Evolutionary conservation across 2,113 vertebrate genomes (phyloP), one percentile per base, ranked within the genome.

Genomic region (Gracilinanus agilis): DNA sequence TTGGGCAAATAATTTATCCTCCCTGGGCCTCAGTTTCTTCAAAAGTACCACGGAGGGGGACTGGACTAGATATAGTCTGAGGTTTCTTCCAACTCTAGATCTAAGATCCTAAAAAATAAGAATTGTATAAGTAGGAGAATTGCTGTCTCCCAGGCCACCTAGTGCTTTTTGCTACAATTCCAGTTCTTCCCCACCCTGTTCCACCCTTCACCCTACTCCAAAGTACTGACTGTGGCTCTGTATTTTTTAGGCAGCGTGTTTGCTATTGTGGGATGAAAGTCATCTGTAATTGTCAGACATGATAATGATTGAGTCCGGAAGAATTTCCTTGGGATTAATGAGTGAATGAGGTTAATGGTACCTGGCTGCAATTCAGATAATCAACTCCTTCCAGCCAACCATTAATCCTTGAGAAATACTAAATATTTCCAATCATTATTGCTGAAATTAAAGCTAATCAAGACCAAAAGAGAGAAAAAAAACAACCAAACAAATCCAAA

Each of bases 381-480:
- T 61, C 90, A 90, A 49, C 92, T 93, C 24, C n/a, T 90, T 55
- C 54, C 34, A 94, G 92, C 55, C 92, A 93, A 90, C 44, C 94
- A 93, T 88, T 97, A 96, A 98, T 97, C 97, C 96, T 55, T 90
- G 61, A 6, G 92, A 97, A 97, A 96, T 92, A 97, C 94, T 97
- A 95, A 95, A 94, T 89, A 97, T 98, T 98, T 98, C 97, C 97
- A 97, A 95, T 97, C 95, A 95, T 98, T 97, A 97, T 44, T 16
- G 95, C 96, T 96, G 95, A 95, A 96, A 97, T 97, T 96, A 96
- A 97, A 96, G 49, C 93, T 96, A 89, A 83, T 40, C 67, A 83
- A n/a, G 16, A 83, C 67, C n/a, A 75, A n/a, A 40, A 67, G 13
- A 40, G n/a, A n/a, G 94, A 94, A 94, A 88, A 44, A 95, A 54